Conservation (phyloP, 2,113 vertebrate species). For the Peromyscus maniculatus region DNA sequence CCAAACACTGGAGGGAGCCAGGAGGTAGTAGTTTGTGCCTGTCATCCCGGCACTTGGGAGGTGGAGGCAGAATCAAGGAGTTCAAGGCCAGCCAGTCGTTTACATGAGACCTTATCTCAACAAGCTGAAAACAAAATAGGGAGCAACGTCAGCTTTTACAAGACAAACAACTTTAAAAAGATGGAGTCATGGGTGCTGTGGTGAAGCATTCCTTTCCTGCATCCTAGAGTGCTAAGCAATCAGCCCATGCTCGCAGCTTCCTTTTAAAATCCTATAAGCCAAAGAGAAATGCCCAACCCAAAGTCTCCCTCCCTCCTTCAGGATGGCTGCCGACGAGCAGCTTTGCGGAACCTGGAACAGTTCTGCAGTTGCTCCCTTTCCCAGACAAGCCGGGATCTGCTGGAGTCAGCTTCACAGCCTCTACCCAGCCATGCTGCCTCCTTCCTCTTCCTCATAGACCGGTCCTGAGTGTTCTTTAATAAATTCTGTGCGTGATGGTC, state of each 20-base stretch:
- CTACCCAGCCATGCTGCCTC: too few species aligned
- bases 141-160: background rate
- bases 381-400: background rate
- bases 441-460: rapidly evolving
- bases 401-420: background rate
- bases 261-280: background rate
- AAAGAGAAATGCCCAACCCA: background rate
- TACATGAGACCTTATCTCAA: background rate
- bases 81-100: background rate
- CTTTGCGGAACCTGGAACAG: too few species aligned
- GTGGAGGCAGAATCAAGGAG: background rate
- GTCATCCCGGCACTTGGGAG: background rate
- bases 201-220: background rate
- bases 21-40: background rate
- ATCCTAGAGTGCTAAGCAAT: too few species aligned
- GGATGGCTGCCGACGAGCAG: background rate
- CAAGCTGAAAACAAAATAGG: background rate
- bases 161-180: background rate
- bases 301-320: background rate
- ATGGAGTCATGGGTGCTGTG: background rate
- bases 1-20: background rate
- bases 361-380: too few species aligned
- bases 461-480: background rate
- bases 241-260: background rate
- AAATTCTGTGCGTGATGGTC: too few species aligned